These are phyloP conservation scores for Poicephalus meyeri DNA, from an alignment of 2,113 vertebrate species.

Conservation along the genomic window DNA sequence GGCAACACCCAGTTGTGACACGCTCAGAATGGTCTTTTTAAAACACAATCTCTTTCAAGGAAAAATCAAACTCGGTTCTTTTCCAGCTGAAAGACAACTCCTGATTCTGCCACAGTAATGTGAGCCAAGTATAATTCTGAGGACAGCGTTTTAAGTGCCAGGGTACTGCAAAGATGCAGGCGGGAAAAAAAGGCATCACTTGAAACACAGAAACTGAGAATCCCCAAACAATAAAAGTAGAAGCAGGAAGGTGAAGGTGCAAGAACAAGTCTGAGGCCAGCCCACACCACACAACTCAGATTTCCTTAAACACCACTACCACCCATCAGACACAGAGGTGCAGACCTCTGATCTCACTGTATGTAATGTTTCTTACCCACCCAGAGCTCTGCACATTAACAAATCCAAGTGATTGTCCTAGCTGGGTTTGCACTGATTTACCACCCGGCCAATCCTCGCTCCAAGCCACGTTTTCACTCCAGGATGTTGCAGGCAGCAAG, in stretches of 20 bases:
- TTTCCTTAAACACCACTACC: neutral
- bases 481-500: slow-evolving; percentile 16
- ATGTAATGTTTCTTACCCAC: neutral
- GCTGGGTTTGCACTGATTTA: neutral
- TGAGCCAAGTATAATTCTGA: neutral
- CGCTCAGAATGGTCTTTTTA: neutral
- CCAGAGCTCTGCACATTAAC: neutral
- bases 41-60: slow-evolving; percentile 24
- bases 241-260: neutral
- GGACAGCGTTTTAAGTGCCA: neutral
- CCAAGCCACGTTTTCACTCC: slow-evolving; percentile 28
- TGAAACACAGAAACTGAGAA: neutral
- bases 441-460: neutral
- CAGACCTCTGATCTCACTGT: neutral
- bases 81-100: slow-evolving; percentile 24
- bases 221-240: neutral
- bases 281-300: neutral
- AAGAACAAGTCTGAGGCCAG: neutral
- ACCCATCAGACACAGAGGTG: neutral
- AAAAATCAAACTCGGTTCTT: slow-evolving; percentile 43
- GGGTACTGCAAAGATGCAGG: neutral
- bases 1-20: neutral
- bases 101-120: neutral
- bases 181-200: neutral
- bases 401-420: neutral